phyloP scores from a whole-genome alignment of 2,888 invertebrate species.

The Sinodicranocentrus sp. region DNA sequence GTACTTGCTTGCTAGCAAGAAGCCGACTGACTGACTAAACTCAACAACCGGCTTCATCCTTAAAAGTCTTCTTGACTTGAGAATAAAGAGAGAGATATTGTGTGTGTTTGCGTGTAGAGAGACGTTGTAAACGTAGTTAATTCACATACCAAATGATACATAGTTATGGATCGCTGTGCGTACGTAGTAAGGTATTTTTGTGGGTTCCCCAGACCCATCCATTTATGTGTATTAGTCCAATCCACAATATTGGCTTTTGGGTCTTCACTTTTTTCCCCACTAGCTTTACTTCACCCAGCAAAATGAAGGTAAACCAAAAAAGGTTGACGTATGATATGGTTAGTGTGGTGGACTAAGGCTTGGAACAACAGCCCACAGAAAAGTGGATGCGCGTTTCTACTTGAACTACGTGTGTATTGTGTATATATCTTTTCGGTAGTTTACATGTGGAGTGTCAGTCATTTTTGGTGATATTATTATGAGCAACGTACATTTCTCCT shows the following conservation, averaged over 20 bases:
- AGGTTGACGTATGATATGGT: conserved; percentile 45
- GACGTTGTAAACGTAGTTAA: conserved; percentile 5
- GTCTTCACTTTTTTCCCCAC: conserved; percentile 14
- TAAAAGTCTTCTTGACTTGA: conserved; percentile 41
- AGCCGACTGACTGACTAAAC: conserved; percentile 63
- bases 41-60: conserved; percentile 53
- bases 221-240: not conserved
- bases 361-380: not conserved
- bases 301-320: conserved; percentile 45
- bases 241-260: conserved; percentile 23
- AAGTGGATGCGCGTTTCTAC: not conserved
- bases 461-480: too few species aligned
- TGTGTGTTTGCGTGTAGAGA: not conserved
- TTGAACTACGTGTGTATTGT: too few species aligned
- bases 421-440: too few species aligned
- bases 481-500: conserved; percentile 9
- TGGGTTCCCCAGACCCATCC: conserved; percentile 41
- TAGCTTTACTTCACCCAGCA: not conserved
- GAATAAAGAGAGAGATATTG: not conserved
- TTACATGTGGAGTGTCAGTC: too few species aligned
- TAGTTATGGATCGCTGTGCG: not conserved
- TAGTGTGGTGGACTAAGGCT: conserved; percentile 5
- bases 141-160: not conserved
- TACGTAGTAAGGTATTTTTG: conserved; percentile 53
- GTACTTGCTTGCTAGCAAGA: conserved; percentile 56